Conservation (phyloP, 2,888 invertebrate species). For the Eremobia ochroleuca region DNA sequence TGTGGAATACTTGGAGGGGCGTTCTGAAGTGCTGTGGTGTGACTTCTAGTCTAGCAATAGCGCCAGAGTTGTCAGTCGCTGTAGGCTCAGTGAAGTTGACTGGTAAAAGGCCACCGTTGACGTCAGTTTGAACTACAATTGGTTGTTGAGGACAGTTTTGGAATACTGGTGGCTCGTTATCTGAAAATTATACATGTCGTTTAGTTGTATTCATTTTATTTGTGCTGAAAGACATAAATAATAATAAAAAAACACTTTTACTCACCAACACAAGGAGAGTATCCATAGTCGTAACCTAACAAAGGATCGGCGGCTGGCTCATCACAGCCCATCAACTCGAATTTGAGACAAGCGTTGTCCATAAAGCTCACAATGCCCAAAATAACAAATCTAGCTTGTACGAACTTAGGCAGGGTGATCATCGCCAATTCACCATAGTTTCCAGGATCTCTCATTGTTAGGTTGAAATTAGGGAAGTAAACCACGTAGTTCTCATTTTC, state of each 20-base stretch:
- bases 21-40: slow-evolving; percentile 97
- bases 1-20: slow-evolving; percentile 96
- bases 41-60: slow-evolving; percentile 97
- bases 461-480: slow-evolving; percentile 98
- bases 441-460: slow-evolving; percentile 98
- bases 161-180: slow-evolving; percentile 99
- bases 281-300: slow-evolving; percentile 98
- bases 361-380: slow-evolving; percentile 98
- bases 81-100: slow-evolving; percentile 98
- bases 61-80: slow-evolving; percentile 98
- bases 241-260: background rate
- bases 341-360: slow-evolving; percentile 98
- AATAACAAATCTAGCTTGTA: slow-evolving; percentile 98
- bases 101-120: slow-evolving; percentile 96
- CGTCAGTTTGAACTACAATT: slow-evolving; percentile 96
- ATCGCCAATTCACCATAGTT: slow-evolving; percentile 98
- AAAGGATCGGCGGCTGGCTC: slow-evolving; percentile 95
- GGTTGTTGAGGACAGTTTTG: slow-evolving; percentile 98
- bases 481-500: slow-evolving; percentile 98
- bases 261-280: slow-evolving; percentile 97
- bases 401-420: slow-evolving; percentile 98
- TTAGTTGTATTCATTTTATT: background rate
- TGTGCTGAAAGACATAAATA: background rate
- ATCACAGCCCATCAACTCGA: slow-evolving; percentile 98
- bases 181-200: slow-evolving; percentile 82